Evolutionary conservation across 1,140 invertebrate species (phyloP), one percentile per base, ranked within the genome.

Genomic region (Drosophila repletoides): DNA sequence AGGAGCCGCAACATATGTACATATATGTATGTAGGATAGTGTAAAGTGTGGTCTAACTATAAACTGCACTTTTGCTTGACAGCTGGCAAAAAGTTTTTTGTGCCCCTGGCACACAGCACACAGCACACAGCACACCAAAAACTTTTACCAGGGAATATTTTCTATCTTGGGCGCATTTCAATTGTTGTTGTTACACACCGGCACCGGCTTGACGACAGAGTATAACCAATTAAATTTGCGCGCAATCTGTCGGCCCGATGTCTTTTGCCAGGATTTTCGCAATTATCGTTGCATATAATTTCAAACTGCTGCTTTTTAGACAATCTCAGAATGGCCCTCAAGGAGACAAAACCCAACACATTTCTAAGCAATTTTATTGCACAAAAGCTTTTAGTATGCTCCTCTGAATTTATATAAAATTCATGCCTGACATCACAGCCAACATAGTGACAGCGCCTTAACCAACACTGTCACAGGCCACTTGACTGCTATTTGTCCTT

Each of bases 1-100:
- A 61, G 41, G 53, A 74, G 51, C 29, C 22, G 52, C 59, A 75
- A 31, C 73, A 76, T 76, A 71, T 76, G 66, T 66, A 76, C 71
- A 71, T 76, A 60, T 66, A 52, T 28, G 12, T 2, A 38, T 26
- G 9, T 9, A 22, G 5, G 5, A 9, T 21, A 14, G 24, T 12
- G 33, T 12, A 19, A 14, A 2, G 15, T 5, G 22, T 17, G 21
- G 9, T 33, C 46, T 34, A 63, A 75, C 64, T 73, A 53, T 33
- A 49, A 73, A 60, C 66, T 75, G 72, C 59, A 71, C 64, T 69
- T 56, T 74, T 64, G 33, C 46, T 38, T 59, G 38, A 52, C 66
- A 65, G 58, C 53, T 60, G 49, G 10, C 59, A 75, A 75, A 67
- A n/a, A n/a, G n/a, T n/a, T 63, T 74, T 76, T 69, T 59, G 26